Evolutionary conservation across 1,140 invertebrate species (phyloP).

Genomic region (Drosophila kikkawai): DNA sequence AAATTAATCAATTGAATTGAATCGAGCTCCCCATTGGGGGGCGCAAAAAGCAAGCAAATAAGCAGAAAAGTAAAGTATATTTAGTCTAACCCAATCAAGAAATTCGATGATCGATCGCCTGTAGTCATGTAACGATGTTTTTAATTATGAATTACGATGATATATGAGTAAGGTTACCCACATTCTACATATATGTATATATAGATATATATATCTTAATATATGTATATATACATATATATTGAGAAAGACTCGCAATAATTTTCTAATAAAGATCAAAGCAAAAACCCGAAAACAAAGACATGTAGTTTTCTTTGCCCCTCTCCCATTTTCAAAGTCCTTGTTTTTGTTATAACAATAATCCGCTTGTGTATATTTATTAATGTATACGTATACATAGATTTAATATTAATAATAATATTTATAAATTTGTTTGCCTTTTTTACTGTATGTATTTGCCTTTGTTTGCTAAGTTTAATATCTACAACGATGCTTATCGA

Average conservation of each 20-base stretch:
- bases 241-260: constrained; percentile 77
- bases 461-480: constrained; percentile 48
- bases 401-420: constrained; percentile 46
- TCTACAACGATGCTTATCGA: constrained; percentile 48
- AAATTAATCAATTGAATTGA: constrained; percentile 55
- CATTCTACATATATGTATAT: constrained; percentile 53
- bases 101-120: constrained; percentile 41
- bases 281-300: constrained; percentile 17
- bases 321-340: neutral
- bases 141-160: constrained; percentile 61
- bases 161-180: constrained; percentile 34
- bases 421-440: constrained; percentile 51
- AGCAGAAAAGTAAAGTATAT: constrained; percentile 22
- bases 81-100: constrained; percentile 42
- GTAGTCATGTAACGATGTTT: constrained; percentile 74
- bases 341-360: constrained; percentile 23
- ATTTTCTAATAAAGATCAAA: constrained; percentile 63
- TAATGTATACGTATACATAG: constrained; percentile 34
- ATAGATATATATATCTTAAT: constrained; percentile 38
- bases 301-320: constrained; percentile 22
- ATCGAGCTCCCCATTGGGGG: neutral
- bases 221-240: constrained; percentile 48
- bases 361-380: constrained; percentile 57
- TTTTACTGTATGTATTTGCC: constrained; percentile 60
- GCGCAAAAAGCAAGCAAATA: constrained; percentile 1